Evolutionary conservation across 2,888 invertebrate species (phyloP).

Genomic region (Drosophila incognita): DNA sequence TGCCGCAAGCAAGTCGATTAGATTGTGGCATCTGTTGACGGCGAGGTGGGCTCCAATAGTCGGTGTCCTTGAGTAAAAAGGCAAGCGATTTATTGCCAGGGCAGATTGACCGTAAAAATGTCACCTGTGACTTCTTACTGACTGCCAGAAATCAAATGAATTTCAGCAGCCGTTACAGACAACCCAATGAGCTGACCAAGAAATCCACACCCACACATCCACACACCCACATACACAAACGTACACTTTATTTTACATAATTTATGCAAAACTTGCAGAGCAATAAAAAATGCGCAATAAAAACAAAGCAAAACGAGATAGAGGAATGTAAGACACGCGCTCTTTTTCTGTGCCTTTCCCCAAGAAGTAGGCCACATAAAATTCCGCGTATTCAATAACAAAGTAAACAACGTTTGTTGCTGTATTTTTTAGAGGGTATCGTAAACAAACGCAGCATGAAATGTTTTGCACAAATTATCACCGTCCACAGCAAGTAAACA

Average conservation of each 20-base stretch:
- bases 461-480: slow-evolving; percentile 20
- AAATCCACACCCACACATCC: slow-evolving; percentile 3
- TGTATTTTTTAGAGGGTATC: slow-evolving; percentile 28
- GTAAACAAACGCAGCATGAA: slow-evolving; percentile 39
- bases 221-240: neutral
- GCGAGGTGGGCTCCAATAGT: slow-evolving; percentile 5
- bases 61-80: slow-evolving; percentile 56
- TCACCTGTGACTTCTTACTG: slow-evolving; percentile 73
- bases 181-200: slow-evolving; percentile 11
- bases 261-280: slow-evolving; percentile 75
- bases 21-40: slow-evolving; percentile 42
- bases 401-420: neutral
- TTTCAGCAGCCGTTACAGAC: slow-evolving; percentile 53
- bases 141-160: slow-evolving; percentile 73
- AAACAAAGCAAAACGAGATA: slow-evolving; percentile 5
- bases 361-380: slow-evolving; percentile 26
- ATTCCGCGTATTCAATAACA: neutral
- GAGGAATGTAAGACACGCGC: slow-evolving; percentile 2
- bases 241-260: slow-evolving; percentile 55
- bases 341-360: neutral
- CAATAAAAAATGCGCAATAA: slow-evolving; percentile 56
- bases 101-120: slow-evolving; percentile 81
- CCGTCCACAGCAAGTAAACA: slow-evolving; percentile 14
- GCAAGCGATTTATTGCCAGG: slow-evolving; percentile 72
- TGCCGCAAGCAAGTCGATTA: slow-evolving; percentile 45